phyloP scores from a whole-genome alignment of 2,113 vertebrate genomes.

The Protobothrops mucrosquamatus region DNA sequence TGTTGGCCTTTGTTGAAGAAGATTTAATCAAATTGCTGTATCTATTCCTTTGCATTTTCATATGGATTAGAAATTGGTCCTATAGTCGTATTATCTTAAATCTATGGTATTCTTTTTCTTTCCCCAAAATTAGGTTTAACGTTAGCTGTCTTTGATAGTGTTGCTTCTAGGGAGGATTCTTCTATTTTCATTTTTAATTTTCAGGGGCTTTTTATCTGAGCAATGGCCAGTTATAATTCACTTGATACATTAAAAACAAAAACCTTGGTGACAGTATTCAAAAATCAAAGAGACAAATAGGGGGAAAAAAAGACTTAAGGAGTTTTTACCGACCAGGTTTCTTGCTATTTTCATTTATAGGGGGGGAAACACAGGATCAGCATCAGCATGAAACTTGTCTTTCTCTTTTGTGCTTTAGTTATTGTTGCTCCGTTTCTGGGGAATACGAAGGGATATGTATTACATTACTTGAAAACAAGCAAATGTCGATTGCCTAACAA shows the following conservation, averaged over 20 bases:
- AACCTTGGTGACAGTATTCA: not conserved
- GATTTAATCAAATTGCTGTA: not conserved
- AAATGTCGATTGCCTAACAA: slow-evolving; percentile 1
- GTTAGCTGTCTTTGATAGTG: not conserved
- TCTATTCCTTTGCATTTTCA: not conserved
- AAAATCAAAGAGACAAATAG: not conserved
- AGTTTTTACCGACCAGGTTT: too few relatives aligned
- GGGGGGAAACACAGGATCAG: not conserved
- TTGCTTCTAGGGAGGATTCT: not conserved
- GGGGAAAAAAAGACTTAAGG: not conserved
- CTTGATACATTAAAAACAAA: not conserved
- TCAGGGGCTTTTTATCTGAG: not conserved
- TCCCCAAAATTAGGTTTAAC: not conserved
- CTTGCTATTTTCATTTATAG: not conserved
- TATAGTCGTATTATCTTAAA: not conserved
- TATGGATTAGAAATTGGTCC: not conserved
- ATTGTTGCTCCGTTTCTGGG: not conserved
- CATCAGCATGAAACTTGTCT: not conserved
- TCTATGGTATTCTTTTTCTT: not conserved
- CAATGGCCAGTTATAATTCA: not conserved
- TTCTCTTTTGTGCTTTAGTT: not conserved
- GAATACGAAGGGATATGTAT: not conserved
- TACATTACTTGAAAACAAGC: not conserved
- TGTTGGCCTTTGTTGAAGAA: not conserved
- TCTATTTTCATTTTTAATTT: not conserved